Conservation (phyloP, 2,888 invertebrate genomes). For the Nymphalis urticae region DNA sequence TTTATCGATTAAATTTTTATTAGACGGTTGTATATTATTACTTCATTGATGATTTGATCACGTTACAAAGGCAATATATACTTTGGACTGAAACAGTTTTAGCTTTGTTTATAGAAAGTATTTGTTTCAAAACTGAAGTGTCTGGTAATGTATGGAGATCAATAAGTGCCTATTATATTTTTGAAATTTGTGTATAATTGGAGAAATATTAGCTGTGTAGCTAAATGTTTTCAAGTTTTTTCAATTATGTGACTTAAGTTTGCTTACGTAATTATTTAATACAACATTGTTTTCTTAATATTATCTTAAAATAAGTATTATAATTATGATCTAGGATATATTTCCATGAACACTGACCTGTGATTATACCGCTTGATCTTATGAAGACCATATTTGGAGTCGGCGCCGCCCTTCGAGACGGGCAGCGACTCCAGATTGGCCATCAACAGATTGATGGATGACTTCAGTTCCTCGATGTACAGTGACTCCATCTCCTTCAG, state of each 20-base stretch:
- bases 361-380: slow-evolving; percentile 99
- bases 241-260: no score
- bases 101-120: no score
- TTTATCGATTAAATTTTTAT: neutral
- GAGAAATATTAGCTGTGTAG: no score
- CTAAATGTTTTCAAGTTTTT: neutral
- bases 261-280: neutral
- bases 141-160: neutral
- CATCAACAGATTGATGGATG: slow-evolving; percentile 98
- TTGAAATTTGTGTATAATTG: neutral
- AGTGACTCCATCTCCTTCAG: slow-evolving; percentile 99
- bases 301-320: neutral
- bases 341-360: slow-evolving; percentile 85
- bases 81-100: neutral
- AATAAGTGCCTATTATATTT: neutral
- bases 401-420: slow-evolving; percentile 98
- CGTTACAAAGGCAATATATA: slow-evolving; percentile 6
- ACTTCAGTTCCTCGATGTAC: slow-evolving; percentile 98
- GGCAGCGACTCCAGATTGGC: slow-evolving; percentile 99
- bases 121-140: neutral
- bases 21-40: no score
- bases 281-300: neutral
- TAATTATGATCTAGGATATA: neutral
- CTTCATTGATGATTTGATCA: slow-evolving; percentile 16
- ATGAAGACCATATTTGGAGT: slow-evolving; percentile 98